Percentiles rank a stretch among this genome's conserved stretches.
Evolutionary conservation across 2,113 vertebrate species (phyloP).

Genomic region (Pseudorectes ferrugineus): DNA sequence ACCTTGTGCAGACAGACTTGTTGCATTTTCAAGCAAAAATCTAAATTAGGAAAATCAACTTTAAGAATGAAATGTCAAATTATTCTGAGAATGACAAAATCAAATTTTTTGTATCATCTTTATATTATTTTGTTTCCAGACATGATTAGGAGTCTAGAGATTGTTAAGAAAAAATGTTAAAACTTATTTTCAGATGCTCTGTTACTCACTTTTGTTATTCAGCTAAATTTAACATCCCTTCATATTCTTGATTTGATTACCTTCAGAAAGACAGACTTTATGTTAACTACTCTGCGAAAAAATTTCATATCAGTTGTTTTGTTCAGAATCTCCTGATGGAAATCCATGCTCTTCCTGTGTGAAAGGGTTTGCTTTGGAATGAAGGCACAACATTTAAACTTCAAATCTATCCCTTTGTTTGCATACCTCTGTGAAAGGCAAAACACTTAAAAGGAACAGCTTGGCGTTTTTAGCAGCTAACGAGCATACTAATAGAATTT

Average conservation of each 20-base stretch:
- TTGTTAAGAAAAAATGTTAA: slow-evolving; percentile 10
- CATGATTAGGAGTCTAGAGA: not conserved
- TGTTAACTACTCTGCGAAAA: not conserved
- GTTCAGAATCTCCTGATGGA: not conserved
- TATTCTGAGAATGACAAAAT: not conserved
- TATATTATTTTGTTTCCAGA: not conserved
- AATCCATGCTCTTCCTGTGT: not conserved
- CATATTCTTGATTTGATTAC: not conserved
- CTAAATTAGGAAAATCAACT: not conserved
- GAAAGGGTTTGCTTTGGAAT: not conserved
- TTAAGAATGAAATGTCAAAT: not conserved
- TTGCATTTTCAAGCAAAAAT: not conserved
- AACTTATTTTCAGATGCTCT: slow-evolving; percentile 8
- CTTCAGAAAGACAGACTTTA: not conserved
- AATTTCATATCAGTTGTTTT: not conserved
- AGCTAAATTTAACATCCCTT: slow-evolving; percentile 36
- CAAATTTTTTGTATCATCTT: not conserved
- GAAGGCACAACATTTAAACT: not conserved
- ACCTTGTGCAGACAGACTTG: not conserved
- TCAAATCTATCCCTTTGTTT: not conserved
- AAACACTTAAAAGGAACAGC: not conserved
- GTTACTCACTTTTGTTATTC: not conserved
- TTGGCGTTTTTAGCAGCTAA: not conserved
- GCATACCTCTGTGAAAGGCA: not conserved
- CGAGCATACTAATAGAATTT: not conserved